Evolutionary conservation across 2,888 invertebrate genomes (phyloP).

Genomic region (Onthophagus sagittarius): DNA sequence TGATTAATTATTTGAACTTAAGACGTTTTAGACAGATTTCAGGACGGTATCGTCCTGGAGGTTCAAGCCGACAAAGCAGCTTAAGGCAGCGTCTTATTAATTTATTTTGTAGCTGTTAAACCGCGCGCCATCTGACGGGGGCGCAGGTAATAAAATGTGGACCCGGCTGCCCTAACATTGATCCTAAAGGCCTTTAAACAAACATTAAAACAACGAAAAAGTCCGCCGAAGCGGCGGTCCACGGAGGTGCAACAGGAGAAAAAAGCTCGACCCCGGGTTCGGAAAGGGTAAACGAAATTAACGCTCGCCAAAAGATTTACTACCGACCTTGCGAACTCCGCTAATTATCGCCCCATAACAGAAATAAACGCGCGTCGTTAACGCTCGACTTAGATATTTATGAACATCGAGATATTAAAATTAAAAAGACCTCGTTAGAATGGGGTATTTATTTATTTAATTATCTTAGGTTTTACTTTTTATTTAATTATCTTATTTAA

Average conservation of each 20-base stretch:
- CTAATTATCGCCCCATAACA: constrained; percentile 18
- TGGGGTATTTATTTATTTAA: no score
- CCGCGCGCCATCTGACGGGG: constrained; percentile 5
- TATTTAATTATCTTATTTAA: no score
- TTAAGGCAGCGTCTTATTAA: not conserved
- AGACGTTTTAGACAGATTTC: not conserved
- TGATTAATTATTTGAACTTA: not conserved
- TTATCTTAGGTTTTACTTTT: no score
- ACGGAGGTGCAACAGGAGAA: not conserved
- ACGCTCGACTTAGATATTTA: constrained; percentile 12
- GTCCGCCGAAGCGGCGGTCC: not conserved
- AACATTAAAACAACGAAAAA: constrained; percentile 9
- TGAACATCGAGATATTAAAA: not conserved
- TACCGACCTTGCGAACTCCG: constrained; percentile 11
- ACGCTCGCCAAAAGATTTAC: constrained; percentile 10
- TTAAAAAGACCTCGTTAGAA: not conserved
- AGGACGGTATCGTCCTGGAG: not conserved
- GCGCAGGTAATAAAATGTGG: constrained; percentile 9
- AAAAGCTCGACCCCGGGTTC: not conserved
- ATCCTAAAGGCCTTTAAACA: constrained; percentile 13
- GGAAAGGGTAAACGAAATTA: constrained; percentile 9
- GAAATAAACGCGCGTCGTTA: constrained; percentile 17
- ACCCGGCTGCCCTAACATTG: constrained; percentile 10
- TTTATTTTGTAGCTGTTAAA: constrained; percentile 10
- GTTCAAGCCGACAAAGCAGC: constrained; percentile 5